These are phyloP conservation scores for Hyles vespertilio DNA, from an alignment of 1,140 invertebrate genomes.

Conservation along the genomic window DNA sequence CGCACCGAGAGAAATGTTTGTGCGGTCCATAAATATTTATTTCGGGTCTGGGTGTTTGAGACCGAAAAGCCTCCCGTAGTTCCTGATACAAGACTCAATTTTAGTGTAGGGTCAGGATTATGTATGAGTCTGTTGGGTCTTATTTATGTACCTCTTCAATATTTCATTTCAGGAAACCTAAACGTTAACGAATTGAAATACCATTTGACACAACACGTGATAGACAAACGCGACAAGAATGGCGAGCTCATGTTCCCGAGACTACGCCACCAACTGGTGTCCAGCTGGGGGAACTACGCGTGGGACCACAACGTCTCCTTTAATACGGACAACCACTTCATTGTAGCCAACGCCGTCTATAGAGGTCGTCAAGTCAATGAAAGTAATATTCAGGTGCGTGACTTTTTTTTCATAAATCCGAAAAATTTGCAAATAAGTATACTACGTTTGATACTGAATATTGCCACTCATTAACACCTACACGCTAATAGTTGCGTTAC, in stretches of 20 bases:
- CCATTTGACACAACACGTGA: slow-evolving; percentile 71
- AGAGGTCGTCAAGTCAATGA: slow-evolving; percentile 82
- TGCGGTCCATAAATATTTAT: no score
- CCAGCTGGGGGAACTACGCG: slow-evolving; percentile 82
- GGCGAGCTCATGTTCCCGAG: slow-evolving; percentile 79
- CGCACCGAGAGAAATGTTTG: no score
- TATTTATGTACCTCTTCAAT: not conserved
- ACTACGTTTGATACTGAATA: no score
- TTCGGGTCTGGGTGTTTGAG: no score
- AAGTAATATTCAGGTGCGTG: slow-evolving; percentile 82
- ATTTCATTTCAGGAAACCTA: slow-evolving; percentile 42
- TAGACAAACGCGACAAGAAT: slow-evolving; percentile 75
- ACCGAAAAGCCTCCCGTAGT: no score
- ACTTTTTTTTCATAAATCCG: not conserved
- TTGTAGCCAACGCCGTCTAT: slow-evolving; percentile 78
- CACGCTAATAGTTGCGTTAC: no score
- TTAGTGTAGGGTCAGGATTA: no score
- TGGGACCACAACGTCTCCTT: slow-evolving; percentile 78
- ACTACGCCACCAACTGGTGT: slow-evolving; percentile 77
- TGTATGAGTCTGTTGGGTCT: no score
- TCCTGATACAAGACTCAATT: no score
- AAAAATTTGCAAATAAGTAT: no score
- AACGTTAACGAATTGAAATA: slow-evolving; percentile 67
- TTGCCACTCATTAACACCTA: no score
- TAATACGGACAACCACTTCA: slow-evolving; percentile 83